Evolutionary conservation across 2,113 vertebrate species (phyloP).

Genomic region (Misgurnus mizolepis): DNA sequence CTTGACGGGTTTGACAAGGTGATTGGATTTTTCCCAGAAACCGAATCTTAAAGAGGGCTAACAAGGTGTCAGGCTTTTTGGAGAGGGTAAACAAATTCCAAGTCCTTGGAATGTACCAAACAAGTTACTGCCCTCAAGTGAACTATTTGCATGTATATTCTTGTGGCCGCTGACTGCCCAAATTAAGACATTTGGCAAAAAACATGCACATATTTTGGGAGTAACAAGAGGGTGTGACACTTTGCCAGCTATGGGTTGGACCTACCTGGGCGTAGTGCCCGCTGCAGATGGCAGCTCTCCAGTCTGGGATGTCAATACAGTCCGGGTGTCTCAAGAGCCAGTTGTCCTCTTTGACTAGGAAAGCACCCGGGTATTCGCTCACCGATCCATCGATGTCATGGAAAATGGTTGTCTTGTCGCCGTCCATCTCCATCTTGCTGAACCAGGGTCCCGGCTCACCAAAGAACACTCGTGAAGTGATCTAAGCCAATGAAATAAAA

Average conservation of each 20-base stretch:
- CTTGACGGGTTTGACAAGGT: not conserved
- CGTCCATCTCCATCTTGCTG: slow-evolving; percentile 91
- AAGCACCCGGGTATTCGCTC: slow-evolving; percentile 92
- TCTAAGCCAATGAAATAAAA: slow-evolving; percentile 67
- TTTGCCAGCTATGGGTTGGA: not conserved
- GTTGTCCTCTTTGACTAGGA: slow-evolving; percentile 93
- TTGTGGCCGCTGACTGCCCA: not conserved
- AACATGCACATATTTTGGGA: slow-evolving; percentile 6
- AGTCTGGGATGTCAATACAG: slow-evolving; percentile 92
- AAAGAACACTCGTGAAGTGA: slow-evolving; percentile 94
- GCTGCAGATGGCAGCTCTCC: slow-evolving; percentile 93
- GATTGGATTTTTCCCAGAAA: not conserved
- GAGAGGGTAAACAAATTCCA: not conserved
- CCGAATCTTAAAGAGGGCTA: not conserved
- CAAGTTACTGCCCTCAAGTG: not conserved
- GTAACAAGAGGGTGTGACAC: not conserved
- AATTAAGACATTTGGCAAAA: not conserved
- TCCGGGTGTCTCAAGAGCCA: slow-evolving; percentile 93
- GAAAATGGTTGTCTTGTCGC: slow-evolving; percentile 95
- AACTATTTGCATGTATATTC: not conserved
- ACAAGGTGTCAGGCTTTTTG: slow-evolving; percentile 1
- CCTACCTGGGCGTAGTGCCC: slow-evolving; percentile 91
- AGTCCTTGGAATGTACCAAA: slow-evolving; percentile 1
- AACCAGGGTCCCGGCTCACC: slow-evolving; percentile 97
- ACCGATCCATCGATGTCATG: slow-evolving; percentile 93